Base-by-base conservation (phyloP, 2,113 vertebrate genomes). In the Eurypyga helias region DNA sequence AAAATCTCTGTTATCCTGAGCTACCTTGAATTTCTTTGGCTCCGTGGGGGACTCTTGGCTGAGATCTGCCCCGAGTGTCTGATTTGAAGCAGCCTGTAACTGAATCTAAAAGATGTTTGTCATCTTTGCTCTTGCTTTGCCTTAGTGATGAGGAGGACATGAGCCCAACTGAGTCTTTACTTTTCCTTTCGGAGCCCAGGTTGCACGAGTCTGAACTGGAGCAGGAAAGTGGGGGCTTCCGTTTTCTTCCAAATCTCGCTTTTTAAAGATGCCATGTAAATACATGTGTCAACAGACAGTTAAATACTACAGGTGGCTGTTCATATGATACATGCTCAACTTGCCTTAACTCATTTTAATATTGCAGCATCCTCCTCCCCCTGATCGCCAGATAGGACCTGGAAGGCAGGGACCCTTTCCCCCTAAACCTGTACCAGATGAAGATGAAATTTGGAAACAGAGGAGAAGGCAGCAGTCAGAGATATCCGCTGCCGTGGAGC, bases 381-480 rank as follows among this genome's bases (percentile, higher is more conserved):
- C 98, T 60, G 98, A 98, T 93, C 97, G 98, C 58, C 97, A 98
- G 54, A 33, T 96, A 69, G 97, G 90, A 33, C 94, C 98, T 87
- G 97, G 98, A 88, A 98, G 98, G 87, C 96, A 97, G 49, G 97
- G 97, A 55, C 94, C 98, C 48, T 98, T 98, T 66, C 98, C 98
- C 17, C 72, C 98, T 31, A 98, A 98, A 52, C 97, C 98, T 60
- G 98, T 97, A 9, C 97, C 98, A 34, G 99, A 99, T 62, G 99
- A 99, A 83, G 99, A 99, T 95, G 99, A 99, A 73, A 99, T 99
- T 3, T 99, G 99, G 99, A 98, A 99, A 64, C 99, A 99, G 67
- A 99, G 99, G 84, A 98, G 99, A 66, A 98, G 99, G 78, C 99
- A 99, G 60, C 99, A 99, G 83, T 98, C 98, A 5, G 99, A 99